Conservation (phyloP, 1,140 invertebrate species). For the Centruroides vittatus region DNA sequence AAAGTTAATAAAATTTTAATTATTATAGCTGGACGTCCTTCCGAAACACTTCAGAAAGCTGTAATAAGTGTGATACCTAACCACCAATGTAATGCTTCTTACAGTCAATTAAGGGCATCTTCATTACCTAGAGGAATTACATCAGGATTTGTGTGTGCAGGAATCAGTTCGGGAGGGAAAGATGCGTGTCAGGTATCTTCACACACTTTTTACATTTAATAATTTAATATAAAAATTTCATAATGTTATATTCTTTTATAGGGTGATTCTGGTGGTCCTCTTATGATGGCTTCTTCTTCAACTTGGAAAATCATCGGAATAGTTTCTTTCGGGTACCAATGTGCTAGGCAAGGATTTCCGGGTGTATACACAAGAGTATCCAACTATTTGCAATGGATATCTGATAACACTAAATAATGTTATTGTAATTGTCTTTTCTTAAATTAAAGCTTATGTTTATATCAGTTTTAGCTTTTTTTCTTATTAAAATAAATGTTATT, state of each 20-base stretch:
- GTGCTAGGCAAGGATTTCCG: conserved; percentile 37
- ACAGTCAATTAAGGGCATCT: neutral
- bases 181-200: conserved; percentile 46
- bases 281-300: conserved; percentile 43
- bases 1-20: no score
- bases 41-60: no score
- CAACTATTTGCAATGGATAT: conserved; percentile 24
- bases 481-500: no score
- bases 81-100: conserved; percentile 2
- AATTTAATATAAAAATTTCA: no score
- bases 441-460: no score
- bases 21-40: no score
- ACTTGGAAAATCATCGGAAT: conserved; percentile 80
- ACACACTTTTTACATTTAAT: no score
- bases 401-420: neutral
- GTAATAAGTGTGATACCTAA: neutral
- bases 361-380: conserved; percentile 86
- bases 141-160: conserved; percentile 50
- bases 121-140: conserved; percentile 9
- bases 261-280: conserved; percentile 71
- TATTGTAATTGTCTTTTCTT: no score
- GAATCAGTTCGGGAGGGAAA: conserved; percentile 70
- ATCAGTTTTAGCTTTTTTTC: no score
- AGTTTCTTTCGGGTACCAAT: conserved; percentile 79
- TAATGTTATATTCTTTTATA: conserved; percentile 21